These are phyloP conservation scores for Baccha elongata DNA, from an alignment of 2,888 invertebrate species.

Conservation along the genomic window DNA sequence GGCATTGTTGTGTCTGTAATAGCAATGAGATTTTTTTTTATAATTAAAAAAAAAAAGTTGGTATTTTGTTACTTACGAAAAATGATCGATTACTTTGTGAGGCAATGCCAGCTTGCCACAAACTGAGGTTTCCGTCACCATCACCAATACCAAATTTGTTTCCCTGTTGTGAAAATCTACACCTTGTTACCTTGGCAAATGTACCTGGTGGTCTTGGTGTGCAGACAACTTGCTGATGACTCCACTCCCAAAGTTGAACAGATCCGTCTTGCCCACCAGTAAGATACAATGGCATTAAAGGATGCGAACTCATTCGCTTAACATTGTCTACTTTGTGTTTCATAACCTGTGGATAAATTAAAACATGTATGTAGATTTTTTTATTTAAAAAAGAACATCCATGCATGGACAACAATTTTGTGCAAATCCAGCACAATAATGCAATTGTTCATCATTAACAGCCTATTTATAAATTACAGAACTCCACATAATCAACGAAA, in stretches of 20 bases:
- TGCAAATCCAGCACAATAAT: slow-evolving; percentile 56
- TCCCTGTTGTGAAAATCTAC: slow-evolving; percentile 97
- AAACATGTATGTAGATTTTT: not conserved
- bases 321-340: slow-evolving; percentile 97
- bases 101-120: slow-evolving; percentile 95
- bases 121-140: slow-evolving; percentile 97
- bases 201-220: slow-evolving; percentile 96
- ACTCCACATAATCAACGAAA: slow-evolving; percentile 63
- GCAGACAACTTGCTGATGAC: slow-evolving; percentile 94
- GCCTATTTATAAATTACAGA: slow-evolving; percentile 41
- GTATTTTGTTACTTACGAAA: slow-evolving; percentile 87
- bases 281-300: slow-evolving; percentile 95
- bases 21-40: slow-evolving; percentile 13
- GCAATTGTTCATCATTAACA: slow-evolving; percentile 48
- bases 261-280: slow-evolving; percentile 98
- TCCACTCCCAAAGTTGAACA: slow-evolving; percentile 99
- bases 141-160: slow-evolving; percentile 99
- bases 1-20: slow-evolving; percentile 96
- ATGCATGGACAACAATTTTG: slow-evolving; percentile 31
- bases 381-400: slow-evolving; percentile 17
- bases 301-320: slow-evolving; percentile 97
- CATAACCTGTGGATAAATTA: slow-evolving; percentile 87
- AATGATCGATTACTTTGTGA: slow-evolving; percentile 90
- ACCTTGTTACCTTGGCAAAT: slow-evolving; percentile 96
- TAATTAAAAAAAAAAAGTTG: not conserved